Base-by-base conservation (phyloP, 2,113 vertebrate genomes). In the Chloebia gouldiae region DNA sequence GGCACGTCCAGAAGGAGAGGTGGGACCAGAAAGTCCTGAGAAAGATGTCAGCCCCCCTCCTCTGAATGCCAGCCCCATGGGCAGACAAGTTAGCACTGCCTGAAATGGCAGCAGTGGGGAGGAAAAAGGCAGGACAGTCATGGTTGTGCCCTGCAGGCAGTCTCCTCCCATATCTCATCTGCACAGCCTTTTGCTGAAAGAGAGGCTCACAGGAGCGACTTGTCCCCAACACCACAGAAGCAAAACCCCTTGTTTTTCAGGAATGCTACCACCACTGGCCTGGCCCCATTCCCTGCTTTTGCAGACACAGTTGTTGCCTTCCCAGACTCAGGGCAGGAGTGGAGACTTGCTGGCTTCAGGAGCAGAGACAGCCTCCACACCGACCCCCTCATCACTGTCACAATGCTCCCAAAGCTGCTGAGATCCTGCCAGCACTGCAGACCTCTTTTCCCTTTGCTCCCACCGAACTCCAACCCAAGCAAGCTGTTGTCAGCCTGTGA, bases 331-430 rank as follows among this genome's bases (percentile, higher is more conserved):
- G 44, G 60, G 18, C 1, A 1, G 28, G n/a, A 61, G 9, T 7
- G 16, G 24, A 59, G 19, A 4, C 4, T 72, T 49, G 3, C 54
- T 50, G 35, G 6, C 35, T 54, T 59, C 33, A 28, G 45, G 21
- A 71, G 28, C 35, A 49, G 37, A 44, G 13, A 61, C 15, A 61
- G 11, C 1, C 5, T 31, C 15, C 14, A 2, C 1, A 0, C 14
- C 14, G 15, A 56, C 6, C 6, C 19, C 45, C 45, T 39, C 25
- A 19, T 13, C 33, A 45, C 37, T 23, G 37, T 15, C 42, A 53
- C 53, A 60, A n/a, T 20, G 27, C 10, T 60, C 27, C 19, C 63
- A 77, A 53, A 81, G 24, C 45, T 56, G 15, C 59, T 51, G 54
- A 60, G 12, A 65, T 56, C 30, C 57, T 3, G 0, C 11, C 37